phyloP scores from a whole-genome alignment of 2,797 vertebrate species.

The Labroides dimidiatus region DNA sequence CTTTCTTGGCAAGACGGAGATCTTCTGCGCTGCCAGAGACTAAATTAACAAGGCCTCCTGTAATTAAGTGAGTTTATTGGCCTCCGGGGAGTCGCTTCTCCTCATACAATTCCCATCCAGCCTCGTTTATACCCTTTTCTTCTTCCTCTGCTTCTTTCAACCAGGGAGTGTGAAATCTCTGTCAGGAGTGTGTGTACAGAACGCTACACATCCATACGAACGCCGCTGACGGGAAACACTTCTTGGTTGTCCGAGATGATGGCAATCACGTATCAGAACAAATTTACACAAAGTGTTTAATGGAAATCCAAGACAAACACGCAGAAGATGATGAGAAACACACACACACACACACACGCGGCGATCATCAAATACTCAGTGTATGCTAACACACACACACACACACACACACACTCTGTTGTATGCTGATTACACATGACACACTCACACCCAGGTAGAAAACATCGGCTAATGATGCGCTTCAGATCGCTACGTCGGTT shows the following conservation, averaged over 20 bases:
- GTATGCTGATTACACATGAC: conserved; percentile 17
- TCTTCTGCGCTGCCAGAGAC: conserved; percentile 59
- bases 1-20: conserved; percentile 52
- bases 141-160: conserved; percentile 46
- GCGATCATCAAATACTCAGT: conserved; percentile 28
- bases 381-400: conserved; percentile 8
- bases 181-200: conserved; percentile 49
- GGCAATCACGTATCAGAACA: conserved; percentile 17
- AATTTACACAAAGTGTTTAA: conserved; percentile 43
- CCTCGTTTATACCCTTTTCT: conserved; percentile 60
- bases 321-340: conserved; percentile 50
- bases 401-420: conserved; percentile 4
- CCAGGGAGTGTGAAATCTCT: conserved; percentile 25
- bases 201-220: conserved; percentile 6
- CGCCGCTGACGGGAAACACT: background rate
- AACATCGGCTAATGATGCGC: conserved; percentile 58
- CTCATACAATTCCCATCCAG: conserved; percentile 64
- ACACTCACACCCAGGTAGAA: conserved; percentile 28
- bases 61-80: conserved; percentile 78
- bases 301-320: conserved; percentile 46
- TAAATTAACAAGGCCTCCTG: conserved; percentile 71
- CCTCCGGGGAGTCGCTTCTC: conserved; percentile 59
- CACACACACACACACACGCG: background rate
- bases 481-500: conserved; percentile 55
- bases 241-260: conserved; percentile 32